Evolutionary conservation across 2,113 vertebrate species (phyloP), one percentile per base, ranked within the genome.

Genomic region (Phyllopteryx taeniolatus): DNA sequence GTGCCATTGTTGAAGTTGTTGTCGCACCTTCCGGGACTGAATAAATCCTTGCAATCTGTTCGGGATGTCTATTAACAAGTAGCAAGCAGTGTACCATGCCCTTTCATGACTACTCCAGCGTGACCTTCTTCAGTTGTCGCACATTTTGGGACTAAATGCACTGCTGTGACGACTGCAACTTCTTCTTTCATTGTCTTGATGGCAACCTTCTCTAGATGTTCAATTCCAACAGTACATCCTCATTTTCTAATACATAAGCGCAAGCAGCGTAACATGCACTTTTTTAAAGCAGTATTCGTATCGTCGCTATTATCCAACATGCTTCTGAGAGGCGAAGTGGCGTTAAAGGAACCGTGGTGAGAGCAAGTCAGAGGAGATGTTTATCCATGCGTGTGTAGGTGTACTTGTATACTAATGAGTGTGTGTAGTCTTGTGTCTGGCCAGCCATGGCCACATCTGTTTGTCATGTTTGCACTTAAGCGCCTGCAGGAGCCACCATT

Each of bases 381-480:
- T 33, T 60, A 54, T 56, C 8, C 69, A 44, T 70, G 46, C 71
- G 19, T 27, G 42, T 72, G 72, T 71, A 49, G 62, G 61, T 78
- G 46, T 69, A 44, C 70, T 43, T 70, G 67, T 71, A 61, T 19
- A 66, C 64, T 47, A 66, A 66, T 27, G 64, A 27, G 31, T 39
- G 47, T 64, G 73, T 53, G 66, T 68, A 71, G 69, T 62, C 70
- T 62, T n/a, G 67, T n/a, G 81, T 85, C 83, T 86, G 82, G 80
- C 78, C 76, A 76, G 82, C 87, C 80, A 70, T 68, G 82, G 86
- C 83, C 88, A 90, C 89, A 90, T 92, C 88, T 93, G 90, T 92
- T 91, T 89, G 90, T 91, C 89, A 88, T 91, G 89, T 91, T 92
- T 88, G 90, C 92, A 91, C 89, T 88, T 91, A 89, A 91, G 88